These are phyloP conservation scores for Chelonia mydas DNA, from an alignment of 2,797 vertebrate genomes.

Conservation along the genomic window DNA sequence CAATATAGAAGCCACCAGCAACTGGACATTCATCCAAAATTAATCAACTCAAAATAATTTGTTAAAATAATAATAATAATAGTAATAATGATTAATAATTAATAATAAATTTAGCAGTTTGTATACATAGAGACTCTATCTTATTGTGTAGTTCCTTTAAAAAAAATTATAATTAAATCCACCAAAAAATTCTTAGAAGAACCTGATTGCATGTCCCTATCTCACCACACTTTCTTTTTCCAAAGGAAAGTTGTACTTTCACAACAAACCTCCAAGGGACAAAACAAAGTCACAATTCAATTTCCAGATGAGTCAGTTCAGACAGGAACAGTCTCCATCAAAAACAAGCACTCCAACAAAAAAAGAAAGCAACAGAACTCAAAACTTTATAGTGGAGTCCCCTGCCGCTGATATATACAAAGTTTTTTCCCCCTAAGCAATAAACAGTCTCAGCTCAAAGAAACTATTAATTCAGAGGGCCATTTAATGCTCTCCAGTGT, in stretches of 20 bases:
- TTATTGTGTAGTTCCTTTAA: conserved; percentile 49
- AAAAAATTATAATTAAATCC: conserved; percentile 52
- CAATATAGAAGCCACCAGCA: conserved; percentile 60
- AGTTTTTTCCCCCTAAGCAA: not conserved
- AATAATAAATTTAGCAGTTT: conserved; percentile 14
- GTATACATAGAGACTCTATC: conserved; percentile 20
- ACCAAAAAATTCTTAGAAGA: conserved; percentile 34
- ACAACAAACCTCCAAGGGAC: conserved; percentile 8
- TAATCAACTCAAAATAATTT: conserved; percentile 59
- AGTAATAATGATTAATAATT: conserved; percentile 17
- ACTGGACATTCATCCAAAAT: conserved; percentile 59
- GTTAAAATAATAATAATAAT: conserved; percentile 27
- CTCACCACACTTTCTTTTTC: conserved; percentile 39
- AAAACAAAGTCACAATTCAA: conserved; percentile 28
- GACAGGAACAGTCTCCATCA: conserved; percentile 24
- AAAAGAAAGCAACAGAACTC: not conserved
- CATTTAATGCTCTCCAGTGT: conserved; percentile 16
- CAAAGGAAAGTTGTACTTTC: conserved; percentile 13
- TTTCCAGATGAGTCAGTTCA: conserved; percentile 53
- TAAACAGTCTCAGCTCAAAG: conserved; percentile 15
- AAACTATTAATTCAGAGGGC: conserved; percentile 24
- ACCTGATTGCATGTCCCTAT: conserved; percentile 17
- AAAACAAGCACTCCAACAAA: conserved; percentile 35
- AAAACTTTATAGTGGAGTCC: not conserved
- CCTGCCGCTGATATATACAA: not conserved